Evolutionary conservation across 2,888 invertebrate genomes (phyloP).

Genomic region (Sarcophaga subvicina): DNA sequence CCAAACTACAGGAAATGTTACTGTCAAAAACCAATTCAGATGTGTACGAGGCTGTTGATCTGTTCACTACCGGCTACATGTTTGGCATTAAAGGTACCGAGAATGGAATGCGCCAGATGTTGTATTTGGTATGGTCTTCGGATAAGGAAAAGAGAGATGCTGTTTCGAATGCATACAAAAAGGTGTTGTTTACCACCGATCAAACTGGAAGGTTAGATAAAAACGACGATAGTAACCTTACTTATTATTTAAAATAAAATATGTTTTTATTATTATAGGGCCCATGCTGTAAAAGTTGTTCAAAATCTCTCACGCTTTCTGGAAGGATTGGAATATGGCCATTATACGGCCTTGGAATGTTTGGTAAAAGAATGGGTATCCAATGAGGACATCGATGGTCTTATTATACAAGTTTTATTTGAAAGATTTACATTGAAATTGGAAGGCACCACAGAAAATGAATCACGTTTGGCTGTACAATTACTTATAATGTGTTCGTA

Average conservation of each 20-base stretch:
- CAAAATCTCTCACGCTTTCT: constrained; percentile 84
- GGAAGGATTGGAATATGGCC: constrained; percentile 83
- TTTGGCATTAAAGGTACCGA: constrained; percentile 90
- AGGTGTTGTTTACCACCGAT: constrained; percentile 80
- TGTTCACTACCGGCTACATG: constrained; percentile 91
- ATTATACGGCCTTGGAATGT: constrained; percentile 85
- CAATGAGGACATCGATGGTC: constrained; percentile 83
- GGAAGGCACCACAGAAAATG: constrained; percentile 86
- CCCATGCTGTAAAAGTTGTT: constrained; percentile 84
- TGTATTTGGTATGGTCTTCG: constrained; percentile 90
- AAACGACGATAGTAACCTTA: neutral
- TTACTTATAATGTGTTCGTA: constrained; percentile 90
- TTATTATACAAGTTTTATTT: constrained; percentile 89
- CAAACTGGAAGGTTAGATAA: constrained; percentile 74
- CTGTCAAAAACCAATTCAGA: constrained; percentile 89
- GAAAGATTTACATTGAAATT: constrained; percentile 90
- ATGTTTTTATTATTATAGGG: constrained; percentile 75
- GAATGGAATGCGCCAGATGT: constrained; percentile 88
- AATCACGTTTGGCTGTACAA: constrained; percentile 89
- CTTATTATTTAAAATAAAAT: neutral
- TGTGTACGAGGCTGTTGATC: constrained; percentile 93
- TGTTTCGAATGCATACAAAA: constrained; percentile 89
- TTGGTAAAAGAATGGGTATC: constrained; percentile 85
- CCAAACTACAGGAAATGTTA: constrained; percentile 88
- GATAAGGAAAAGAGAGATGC: constrained; percentile 89